Percentiles rank a stretch among this genome's conserved stretches.
Evolutionary conservation across 2,888 invertebrate species (phyloP).

Genomic region (Synanthedon vespiformis): DNA sequence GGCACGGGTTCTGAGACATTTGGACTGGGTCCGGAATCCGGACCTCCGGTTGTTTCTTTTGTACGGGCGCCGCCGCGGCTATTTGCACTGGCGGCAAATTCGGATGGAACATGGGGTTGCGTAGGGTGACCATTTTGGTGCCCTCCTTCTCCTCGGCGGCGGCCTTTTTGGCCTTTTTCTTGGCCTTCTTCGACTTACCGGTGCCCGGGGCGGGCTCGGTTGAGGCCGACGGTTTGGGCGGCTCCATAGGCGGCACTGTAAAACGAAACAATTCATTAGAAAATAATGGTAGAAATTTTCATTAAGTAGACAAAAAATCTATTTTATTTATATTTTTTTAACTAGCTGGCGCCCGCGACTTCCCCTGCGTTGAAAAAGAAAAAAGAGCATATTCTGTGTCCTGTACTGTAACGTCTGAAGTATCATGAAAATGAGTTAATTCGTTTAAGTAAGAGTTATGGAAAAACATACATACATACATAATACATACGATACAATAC

Average conservation of each 20-base stretch:
- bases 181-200: conserved; percentile 55
- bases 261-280: background rate
- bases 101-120: conserved; percentile 83
- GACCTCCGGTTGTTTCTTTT: conserved; percentile 42
- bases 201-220: conserved; percentile 27
- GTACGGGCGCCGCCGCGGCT: conserved; percentile 24
- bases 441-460: no score
- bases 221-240: conserved; percentile 36
- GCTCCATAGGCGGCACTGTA: conserved; percentile 27
- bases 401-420: no score
- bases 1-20: conserved; percentile 59
- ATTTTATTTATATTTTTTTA: no score
- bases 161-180: conserved; percentile 64
- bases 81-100: conserved; percentile 54
- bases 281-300: no score
- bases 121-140: conserved; percentile 79
- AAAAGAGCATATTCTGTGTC: no score
- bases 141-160: conserved; percentile 42
- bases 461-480: no score
- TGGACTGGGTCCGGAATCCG: conserved; percentile 58
- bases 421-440: no score
- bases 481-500: no score
- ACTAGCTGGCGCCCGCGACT: no score
- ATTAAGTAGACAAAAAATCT: no score
- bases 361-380: no score